Evolutionary conservation across 2,797 vertebrate genomes (phyloP).

Genomic region (Rhincodon typus): DNA sequence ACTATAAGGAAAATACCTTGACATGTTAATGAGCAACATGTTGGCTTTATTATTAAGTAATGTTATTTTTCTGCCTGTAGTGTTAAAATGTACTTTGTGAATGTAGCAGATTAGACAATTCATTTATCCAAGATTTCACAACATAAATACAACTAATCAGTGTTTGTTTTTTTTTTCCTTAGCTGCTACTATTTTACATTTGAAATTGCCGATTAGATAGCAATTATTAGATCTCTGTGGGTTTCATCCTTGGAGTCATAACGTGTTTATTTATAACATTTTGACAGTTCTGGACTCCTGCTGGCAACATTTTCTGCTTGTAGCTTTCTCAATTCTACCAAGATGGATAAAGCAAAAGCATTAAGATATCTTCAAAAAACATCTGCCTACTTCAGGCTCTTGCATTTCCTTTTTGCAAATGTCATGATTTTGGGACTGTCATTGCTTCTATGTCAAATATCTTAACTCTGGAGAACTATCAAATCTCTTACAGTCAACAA

Average conservation of each 20-base stretch:
- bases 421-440: not conserved
- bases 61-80: not conserved
- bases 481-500: not conserved
- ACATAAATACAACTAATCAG: slow-evolving; percentile 16
- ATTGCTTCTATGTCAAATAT: not conserved
- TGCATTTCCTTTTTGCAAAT: not conserved
- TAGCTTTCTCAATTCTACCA: not conserved
- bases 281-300: not conserved
- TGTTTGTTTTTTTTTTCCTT: slow-evolving; percentile 31
- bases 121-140: not conserved
- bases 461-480: not conserved
- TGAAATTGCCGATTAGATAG: slow-evolving; percentile 15
- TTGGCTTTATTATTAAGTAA: not conserved
- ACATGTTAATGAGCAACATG: not conserved
- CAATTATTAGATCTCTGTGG: slow-evolving; percentile 24
- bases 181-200: slow-evolving; percentile 25
- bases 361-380: not conserved
- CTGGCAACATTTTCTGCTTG: not conserved
- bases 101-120: not conserved
- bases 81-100: not conserved
- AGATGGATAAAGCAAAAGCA: not conserved
- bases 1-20: not conserved
- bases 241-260: slow-evolving; percentile 24
- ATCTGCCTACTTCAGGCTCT: not conserved
- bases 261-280: slow-evolving; percentile 26